These are phyloP conservation scores for Andrena marginata DNA, from an alignment of 2,888 invertebrate genomes.

Conservation along the genomic window DNA sequence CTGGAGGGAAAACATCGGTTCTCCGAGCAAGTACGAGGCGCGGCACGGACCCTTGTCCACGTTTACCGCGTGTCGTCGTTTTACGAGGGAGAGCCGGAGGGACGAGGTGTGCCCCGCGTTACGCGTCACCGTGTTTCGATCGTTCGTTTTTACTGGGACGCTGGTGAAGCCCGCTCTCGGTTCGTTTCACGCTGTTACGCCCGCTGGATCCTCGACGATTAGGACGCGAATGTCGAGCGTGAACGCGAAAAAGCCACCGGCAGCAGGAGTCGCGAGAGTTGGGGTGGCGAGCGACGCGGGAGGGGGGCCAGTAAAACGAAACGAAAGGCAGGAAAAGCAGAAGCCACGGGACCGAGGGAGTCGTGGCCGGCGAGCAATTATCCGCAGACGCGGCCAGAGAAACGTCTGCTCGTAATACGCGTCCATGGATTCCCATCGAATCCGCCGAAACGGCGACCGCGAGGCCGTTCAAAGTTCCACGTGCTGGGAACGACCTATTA, in stretches of 20 bases:
- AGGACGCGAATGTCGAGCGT: slow-evolving; percentile 44
- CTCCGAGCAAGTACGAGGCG: background rate
- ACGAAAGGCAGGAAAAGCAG: background rate
- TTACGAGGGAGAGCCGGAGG: background rate
- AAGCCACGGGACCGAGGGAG: background rate
- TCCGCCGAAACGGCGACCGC: slow-evolving; percentile 35
- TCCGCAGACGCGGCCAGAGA: slow-evolving; percentile 43
- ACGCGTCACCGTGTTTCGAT: slow-evolving; percentile 39
- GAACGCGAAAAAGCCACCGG: background rate
- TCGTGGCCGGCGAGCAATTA: slow-evolving; percentile 37
- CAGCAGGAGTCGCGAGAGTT: background rate
- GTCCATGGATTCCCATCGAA: slow-evolving; percentile 25
- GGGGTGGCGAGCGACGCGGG: background rate
- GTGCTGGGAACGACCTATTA: slow-evolving; percentile 45
- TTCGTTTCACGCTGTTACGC: slow-evolving; percentile 54
- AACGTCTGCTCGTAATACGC: slow-evolving; percentile 37
- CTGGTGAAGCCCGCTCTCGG: slow-evolving; percentile 12
- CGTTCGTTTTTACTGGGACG: slow-evolving; percentile 25
- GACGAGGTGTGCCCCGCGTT: slow-evolving; percentile 31
- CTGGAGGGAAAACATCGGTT: background rate
- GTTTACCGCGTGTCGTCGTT: slow-evolving; percentile 15
- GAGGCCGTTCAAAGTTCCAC: slow-evolving; percentile 8
- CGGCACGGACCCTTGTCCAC: slow-evolving; percentile 18
- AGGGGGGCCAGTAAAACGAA: slow-evolving; percentile 9
- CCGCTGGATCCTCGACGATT: slow-evolving; percentile 46